phyloP scores from a whole-genome alignment of 1,140 invertebrate genomes.

The Mycetomoellerius zeteki region DNA sequence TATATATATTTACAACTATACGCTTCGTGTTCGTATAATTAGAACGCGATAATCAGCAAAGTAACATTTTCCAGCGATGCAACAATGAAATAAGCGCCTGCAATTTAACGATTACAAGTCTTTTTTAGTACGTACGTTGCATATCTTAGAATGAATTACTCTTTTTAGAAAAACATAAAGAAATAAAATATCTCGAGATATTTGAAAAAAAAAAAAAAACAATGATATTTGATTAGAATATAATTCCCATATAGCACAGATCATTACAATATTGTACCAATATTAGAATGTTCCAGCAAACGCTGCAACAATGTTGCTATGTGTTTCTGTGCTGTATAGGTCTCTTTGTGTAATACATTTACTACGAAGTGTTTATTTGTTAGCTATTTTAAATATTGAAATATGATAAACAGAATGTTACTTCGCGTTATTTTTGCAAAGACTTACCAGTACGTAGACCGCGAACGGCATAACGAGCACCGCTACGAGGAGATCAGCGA shows the following conservation, averaged over 20 bases:
- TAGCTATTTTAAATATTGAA: background rate
- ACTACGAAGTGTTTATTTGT: background rate
- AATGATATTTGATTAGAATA: background rate
- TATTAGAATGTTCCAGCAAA: no score
- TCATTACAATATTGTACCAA: no score
- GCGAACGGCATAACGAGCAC: constrained; percentile 99
- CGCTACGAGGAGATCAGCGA: constrained; percentile 98
- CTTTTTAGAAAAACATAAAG: background rate
- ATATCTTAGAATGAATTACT: background rate
- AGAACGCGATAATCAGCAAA: constrained; percentile 39
- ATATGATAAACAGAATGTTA: background rate
- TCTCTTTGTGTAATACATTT: background rate
- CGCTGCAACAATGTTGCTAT: no score
- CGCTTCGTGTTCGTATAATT: constrained; percentile 1
- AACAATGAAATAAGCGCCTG: background rate
- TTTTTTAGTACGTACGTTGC: background rate
- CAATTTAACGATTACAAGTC: constrained; percentile 4
- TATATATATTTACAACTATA: background rate
- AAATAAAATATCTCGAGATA: background rate
- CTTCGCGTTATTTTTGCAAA: background rate
- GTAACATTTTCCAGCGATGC: constrained; percentile 11
- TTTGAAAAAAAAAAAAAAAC: background rate
- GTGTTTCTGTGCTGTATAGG: no score
- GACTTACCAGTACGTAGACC: constrained; percentile 92
- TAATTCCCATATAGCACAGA: no score